Evolutionary conservation across 2,113 vertebrate genomes (phyloP).

Genomic region (Osmerus mordax): DNA sequence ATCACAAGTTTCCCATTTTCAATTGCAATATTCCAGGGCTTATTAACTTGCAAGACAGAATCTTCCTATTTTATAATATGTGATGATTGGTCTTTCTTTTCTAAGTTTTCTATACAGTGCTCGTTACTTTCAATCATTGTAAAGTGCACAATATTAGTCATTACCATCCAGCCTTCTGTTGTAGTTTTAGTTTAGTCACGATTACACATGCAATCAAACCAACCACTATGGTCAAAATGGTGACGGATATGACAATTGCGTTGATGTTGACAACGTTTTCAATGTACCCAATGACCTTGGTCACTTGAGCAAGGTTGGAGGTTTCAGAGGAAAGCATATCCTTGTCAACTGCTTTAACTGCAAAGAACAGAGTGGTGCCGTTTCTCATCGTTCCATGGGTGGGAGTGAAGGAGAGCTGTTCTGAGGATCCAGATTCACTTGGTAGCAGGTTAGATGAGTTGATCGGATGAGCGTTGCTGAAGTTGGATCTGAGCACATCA

Average conservation of each 20-base stretch:
- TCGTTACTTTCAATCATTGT: no score
- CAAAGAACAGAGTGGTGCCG: conserved; percentile 57
- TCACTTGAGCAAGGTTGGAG: conserved; percentile 63
- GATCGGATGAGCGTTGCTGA: conserved; percentile 46
- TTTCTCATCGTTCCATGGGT: conserved; percentile 31
- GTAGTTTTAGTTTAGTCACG: conserved; percentile 2
- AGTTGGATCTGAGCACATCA: conserved; percentile 49
- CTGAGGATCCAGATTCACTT: conserved; percentile 51
- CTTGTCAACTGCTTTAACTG: conserved; percentile 50
- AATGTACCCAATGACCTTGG: conserved; percentile 10
- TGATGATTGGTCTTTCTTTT: no score
- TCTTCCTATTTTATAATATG: no score
- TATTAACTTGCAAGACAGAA: no score
- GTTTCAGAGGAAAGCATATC: conserved; percentile 42
- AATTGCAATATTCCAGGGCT: no score
- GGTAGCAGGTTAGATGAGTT: conserved; percentile 48
- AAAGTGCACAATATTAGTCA: no score
- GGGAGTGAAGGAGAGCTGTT: conserved; percentile 59
- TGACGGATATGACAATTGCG: conserved; percentile 3
- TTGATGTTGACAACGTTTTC: neutral
- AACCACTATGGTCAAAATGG: neutral
- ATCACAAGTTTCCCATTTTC: neutral
- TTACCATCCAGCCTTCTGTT: neutral
- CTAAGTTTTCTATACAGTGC: no score
- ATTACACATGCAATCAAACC: conserved; percentile 6